Base-by-base conservation (phyloP, 2,797 vertebrate species). In the Lemur catta region DNA sequence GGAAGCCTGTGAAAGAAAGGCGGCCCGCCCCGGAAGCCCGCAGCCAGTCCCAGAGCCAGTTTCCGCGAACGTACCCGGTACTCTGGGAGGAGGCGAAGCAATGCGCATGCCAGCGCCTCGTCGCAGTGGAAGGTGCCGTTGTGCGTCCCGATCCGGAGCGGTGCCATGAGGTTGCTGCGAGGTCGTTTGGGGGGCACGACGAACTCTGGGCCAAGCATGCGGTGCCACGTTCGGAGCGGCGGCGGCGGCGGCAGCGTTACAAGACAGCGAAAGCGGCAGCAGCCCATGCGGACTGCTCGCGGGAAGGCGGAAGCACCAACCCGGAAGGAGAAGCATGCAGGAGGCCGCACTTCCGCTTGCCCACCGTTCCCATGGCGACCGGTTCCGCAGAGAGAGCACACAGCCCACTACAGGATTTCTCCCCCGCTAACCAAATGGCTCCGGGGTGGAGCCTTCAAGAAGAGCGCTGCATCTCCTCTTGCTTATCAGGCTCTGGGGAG, bases 41-140 rank as follows among this genome's bases (percentile, higher is more conserved):
- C 87, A 12, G 15, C 33, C 20, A 9, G 24, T 17, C 8, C 14
- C 46, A 2, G 50, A n/a, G 48, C 8, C 41, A 17, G 24, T 52
- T 50, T 57, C 17, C 2, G 33, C 9, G 0, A 1, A 11, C 52
- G 1, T 96, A 99, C 99, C 99, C 98, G 98, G 96, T 99, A 99
- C 43, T 99, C 98, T 0, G 99, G 99, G 5, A 99, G 98, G 52
- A 99, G 99, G 1, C 98, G 99, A 67, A 99, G 99, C 75, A 99
- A 96, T 71, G 98, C 99, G 71, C 99, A 99, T 0, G 99, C 99
- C 88, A 99, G 98, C 3, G 99, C 99, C 76, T 99, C 99, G 67
- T 99, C 99, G 96, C 99, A 99, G 93, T 99, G 99, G 97, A 99
- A 99, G 1, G 98, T 99, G 20, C 99, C 99, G 20, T 99, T 99